Conservation (phyloP, 2,888 invertebrate species). For the Papilio elwesi region DNA sequence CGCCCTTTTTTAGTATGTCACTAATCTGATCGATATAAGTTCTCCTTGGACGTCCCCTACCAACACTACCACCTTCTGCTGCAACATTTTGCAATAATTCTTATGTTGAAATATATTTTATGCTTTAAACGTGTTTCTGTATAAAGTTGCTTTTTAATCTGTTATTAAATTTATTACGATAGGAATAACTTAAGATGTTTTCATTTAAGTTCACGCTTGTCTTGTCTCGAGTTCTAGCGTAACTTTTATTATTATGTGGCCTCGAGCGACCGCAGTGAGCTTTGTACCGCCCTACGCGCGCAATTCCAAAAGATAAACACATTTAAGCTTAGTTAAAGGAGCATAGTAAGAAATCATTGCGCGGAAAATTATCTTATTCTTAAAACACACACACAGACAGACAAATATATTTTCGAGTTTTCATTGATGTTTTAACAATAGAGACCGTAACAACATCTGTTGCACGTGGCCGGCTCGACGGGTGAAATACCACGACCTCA, state of each 20-base stretch:
- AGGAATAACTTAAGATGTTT: conserved; percentile 26
- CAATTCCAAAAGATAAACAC: conserved; percentile 15
- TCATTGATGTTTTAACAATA: too few species aligned
- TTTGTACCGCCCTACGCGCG: neutral
- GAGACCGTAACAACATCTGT: too few species aligned
- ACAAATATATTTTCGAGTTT: too few species aligned
- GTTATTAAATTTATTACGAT: neutral
- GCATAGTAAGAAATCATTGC: neutral
- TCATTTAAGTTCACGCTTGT: conserved; percentile 24
- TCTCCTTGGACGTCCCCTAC: too few species aligned
- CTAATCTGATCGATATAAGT: too few species aligned
- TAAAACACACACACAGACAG: too few species aligned
- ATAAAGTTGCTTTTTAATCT: neutral
- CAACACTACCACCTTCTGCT: too few species aligned
- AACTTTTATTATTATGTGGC: conserved; percentile 30
- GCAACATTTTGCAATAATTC: too few species aligned
- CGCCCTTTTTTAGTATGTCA: too few species aligned
- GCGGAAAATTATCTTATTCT: neutral
- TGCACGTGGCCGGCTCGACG: too few species aligned
- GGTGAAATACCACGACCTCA: too few species aligned
- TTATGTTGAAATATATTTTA: too few species aligned
- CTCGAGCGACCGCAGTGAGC: conserved; percentile 5
- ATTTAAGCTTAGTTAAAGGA: conserved; percentile 3
- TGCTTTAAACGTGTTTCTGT: neutral
- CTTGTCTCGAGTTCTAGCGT: conserved; percentile 5